Percentiles rank a stretch among this genome's conserved stretches.
Conservation (phyloP, 2,113 vertebrate genomes). For the Muscicapa adusta region DNA sequence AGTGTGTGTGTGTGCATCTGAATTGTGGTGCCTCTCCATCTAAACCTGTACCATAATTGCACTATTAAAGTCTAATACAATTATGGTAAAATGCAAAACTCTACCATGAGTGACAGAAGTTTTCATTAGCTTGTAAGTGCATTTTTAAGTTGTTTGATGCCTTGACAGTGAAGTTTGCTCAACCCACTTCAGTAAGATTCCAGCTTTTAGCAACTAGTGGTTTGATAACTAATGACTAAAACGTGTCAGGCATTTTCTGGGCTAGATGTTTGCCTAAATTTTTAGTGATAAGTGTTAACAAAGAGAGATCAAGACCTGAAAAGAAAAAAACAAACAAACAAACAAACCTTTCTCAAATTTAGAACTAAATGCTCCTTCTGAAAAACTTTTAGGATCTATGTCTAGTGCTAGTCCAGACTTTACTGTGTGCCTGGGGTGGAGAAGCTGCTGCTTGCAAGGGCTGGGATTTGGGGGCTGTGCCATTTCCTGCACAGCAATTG, state of each 20-base stretch:
- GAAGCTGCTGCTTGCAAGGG: background rate
- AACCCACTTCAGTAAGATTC: background rate
- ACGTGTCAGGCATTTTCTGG: background rate
- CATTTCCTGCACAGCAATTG: background rate
- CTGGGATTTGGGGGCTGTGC: background rate
- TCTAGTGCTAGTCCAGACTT: background rate
- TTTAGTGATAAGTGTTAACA: background rate
- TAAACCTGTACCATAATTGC: background rate
- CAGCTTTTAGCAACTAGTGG: background rate
- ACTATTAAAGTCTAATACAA: background rate
- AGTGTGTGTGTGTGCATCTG: background rate
- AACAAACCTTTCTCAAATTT: background rate
- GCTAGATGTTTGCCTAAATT: background rate
- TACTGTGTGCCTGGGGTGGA: background rate
- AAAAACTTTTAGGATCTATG: background rate
- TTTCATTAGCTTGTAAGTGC: background rate
- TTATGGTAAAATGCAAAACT: background rate
- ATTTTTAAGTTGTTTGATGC: background rate
- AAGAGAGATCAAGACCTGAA: background rate
- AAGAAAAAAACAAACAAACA: background rate
- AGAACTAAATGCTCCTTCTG: background rate
- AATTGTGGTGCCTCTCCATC: background rate
- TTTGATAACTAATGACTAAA: background rate
- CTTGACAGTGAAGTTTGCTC: background rate
- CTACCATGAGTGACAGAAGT: rapidly evolving